Evolutionary conservation across 2,888 invertebrate genomes (phyloP), one percentile per base, ranked within the genome.

Genomic region (Gisinianus flammeolus): DNA sequence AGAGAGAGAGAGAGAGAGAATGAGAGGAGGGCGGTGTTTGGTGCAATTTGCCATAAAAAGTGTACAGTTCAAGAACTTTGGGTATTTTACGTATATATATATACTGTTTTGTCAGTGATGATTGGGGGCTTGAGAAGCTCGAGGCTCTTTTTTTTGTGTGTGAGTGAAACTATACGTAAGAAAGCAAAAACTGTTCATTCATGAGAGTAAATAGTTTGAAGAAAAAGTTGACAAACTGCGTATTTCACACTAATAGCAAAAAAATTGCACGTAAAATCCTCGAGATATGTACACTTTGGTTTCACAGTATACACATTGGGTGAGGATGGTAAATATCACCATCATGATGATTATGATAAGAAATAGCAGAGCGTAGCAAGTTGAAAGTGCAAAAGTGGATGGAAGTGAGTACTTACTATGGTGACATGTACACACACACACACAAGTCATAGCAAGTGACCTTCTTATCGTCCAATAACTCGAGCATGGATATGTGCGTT

Each of bases 161-260:
- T 44, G 44, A 35, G 12, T 44, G 19, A 44, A 44, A 2, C 1
- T 44, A 6, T 16, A 19, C 2, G 44, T 16, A 44, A 44, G 3
- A 19, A 6, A 44, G 19, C 44, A 44, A 44, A 44, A 44, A 44
- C 44, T 44, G 44, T 44, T 44, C 44, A 62, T 62, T 62, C 62
- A 26, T 62, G 26, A 62, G 24, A 62, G 26, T 62, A 62, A 26
- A 62, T 62, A 62, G 62, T 62, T n/a, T 26, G 28, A 62, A 62
- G 28, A 58, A 62, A 62, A 62, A 62, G 62, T 62, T 62, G 62
- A 62, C 62, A 62, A 62, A 62, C 62, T 62, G 62, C 26, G 62
- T 62, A 62, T 62, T 26, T 62, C 26, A 28, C 26, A 26, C 62
- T 62, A 62, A 6, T 62, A 26, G 62, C 26, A 26, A 62, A n/a